phyloP scores from a whole-genome alignment of 2,888 invertebrate species.

The Sinhomidia bicolor region DNA sequence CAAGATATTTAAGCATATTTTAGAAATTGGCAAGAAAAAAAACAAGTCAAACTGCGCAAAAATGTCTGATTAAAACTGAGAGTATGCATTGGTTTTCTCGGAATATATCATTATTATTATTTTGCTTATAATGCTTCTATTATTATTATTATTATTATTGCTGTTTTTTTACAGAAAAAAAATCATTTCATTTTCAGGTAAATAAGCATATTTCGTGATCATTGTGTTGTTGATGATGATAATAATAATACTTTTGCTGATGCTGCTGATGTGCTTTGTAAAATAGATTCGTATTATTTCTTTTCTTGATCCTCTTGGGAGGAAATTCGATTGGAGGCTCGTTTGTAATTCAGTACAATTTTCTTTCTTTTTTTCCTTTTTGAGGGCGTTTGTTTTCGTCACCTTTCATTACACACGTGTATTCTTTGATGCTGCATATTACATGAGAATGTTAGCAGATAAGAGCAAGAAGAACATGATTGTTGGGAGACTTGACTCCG shows the following conservation, averaged over 20 bases:
- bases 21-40: neutral
- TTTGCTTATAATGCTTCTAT: too few relatives aligned
- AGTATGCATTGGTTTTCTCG: neutral
- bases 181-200: too few relatives aligned
- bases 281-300: neutral
- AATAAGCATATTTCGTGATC: too few relatives aligned
- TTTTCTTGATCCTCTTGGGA: slow-evolving; percentile 3
- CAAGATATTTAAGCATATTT: neutral
- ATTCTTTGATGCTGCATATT: slow-evolving; percentile 46
- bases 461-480: slow-evolving; percentile 24
- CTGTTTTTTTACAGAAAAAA: neutral
- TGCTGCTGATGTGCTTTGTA: neutral
- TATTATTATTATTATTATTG: neutral
- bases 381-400: slow-evolving; percentile 39
- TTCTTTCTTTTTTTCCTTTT: slow-evolving; percentile 22
- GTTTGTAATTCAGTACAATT: slow-evolving; percentile 30
- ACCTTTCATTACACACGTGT: slow-evolving; percentile 50
- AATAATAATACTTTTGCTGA: too few relatives aligned
- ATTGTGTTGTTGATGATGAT: too few relatives aligned
- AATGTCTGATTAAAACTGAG: slow-evolving; percentile 14
- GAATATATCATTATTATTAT: too few relatives aligned
- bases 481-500: slow-evolving; percentile 3
- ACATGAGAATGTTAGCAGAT: slow-evolving; percentile 27
- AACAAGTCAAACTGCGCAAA: neutral
- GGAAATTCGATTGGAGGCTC: slow-evolving; percentile 19